Evolutionary conservation across 1,140 invertebrate genomes (phyloP), one percentile per base, ranked within the genome.

Genomic region (Ceratina calcarata): DNA sequence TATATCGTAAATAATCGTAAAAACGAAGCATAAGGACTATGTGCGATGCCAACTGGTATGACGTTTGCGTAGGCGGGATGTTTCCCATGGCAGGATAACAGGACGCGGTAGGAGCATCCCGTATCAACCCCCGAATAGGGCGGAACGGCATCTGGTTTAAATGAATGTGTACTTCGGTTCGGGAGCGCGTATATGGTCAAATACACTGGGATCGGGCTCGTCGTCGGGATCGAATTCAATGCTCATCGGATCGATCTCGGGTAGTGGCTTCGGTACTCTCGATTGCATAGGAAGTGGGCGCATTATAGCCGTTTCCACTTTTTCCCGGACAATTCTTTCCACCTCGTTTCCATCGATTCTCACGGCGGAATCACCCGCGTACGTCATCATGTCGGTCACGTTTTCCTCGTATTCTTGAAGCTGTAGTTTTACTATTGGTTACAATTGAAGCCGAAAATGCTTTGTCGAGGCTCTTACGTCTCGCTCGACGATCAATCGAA

Each of bases 211-310:
- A 53, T 89, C 87, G 1, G 82, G 74, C 65, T 90, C 89, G 32
- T 89, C 89, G 22, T 88, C 85, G 0, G 89, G 89, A 61, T 91
- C 90, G 65, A 82, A 91, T 87, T 91, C 90, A 12, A 90, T 72
- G 2, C 86, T 72, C 69, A 84, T 78, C 6, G 84, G 75, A 49
- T 88, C 76, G 15, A 88, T 81, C 20, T 12, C 55, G 12, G 82
- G 58, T 0, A 78, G 53, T 24, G 71, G 18, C 84, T 67, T 69
- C 12, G 81, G 71, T 27, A 83, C 60, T 55, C 89, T 87, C 0
- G 84, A 81, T 4, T 78, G 74, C 13, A 74, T 80, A 18, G 81
- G 80, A n/a, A 82, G 60, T 49, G 91, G 74, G 49, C 70, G 70
- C 74, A 89, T 87, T 51, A 92, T 58, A 80, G 80, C 84, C 3